Evolutionary conservation across 2,888 invertebrate species (phyloP), one percentile per base, ranked within the genome.

Genomic region (Graphium colonna): DNA sequence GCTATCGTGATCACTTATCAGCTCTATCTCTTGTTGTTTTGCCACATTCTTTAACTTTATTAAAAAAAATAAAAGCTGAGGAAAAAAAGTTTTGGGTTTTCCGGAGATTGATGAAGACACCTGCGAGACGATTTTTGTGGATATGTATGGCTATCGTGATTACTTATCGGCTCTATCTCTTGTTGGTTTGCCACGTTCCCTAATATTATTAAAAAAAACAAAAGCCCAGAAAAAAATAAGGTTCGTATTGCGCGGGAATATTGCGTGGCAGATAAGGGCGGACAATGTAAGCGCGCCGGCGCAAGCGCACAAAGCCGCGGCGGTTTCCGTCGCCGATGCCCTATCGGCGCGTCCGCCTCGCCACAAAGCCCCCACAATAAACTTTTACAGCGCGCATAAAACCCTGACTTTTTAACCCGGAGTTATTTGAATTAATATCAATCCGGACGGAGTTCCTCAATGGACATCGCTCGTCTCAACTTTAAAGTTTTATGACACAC

Each of bases 401-500:
- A 89, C 83, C 87, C 87, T 77, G 88, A 88, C 87, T 89, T 89
- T 89, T 89, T 89, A 87, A 87, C 87, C 89, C 77, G 77, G 36
- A 87, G 82, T 88, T 89, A 89, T 89, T 89, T 89, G 89, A 88
- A 89, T 89, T 89, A 87, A 88, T 89, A 88, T 89, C 87, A 86
- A 88, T 88, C 82, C 88, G 79, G 85, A 85, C 21, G 21, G 21
- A 21, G 85, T 86, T 87, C 77, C 87, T 89, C 88, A 89, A 88
- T 89, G 89, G 89, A 84, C 83, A 88, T 88, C 80, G 88, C 88
- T 87, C 81, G 86, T 89, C 88, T 79, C n/a, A 82, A 87, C 84
- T 82, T 82, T 89, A 87, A 87, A 88, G 76, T 87, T 89, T 89
- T 89, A 89, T 82, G 86, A 83, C 81, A 73, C 80, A 77, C 84